A percentile compares a stretch with the other conserved stretches of the same genome.
Conservation (phyloP, 2,113 vertebrate species). For the Sebastes schlegelii region DNA sequence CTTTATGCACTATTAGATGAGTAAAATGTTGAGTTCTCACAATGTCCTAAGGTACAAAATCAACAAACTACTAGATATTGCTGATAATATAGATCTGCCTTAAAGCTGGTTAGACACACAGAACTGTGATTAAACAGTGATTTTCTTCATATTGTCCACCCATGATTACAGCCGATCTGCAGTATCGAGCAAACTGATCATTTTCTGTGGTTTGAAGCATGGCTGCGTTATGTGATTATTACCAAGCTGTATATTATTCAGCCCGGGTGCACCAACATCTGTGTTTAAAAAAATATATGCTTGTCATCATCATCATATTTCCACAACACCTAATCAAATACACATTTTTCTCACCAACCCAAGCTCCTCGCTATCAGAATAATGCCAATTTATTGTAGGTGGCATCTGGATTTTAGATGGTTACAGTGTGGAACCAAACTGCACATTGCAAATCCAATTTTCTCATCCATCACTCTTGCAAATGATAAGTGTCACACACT, state of each 20-base stretch:
- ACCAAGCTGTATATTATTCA: slow-evolving; percentile 28
- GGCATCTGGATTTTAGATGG: neutral
- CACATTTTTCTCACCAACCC: neutral
- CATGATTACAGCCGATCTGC: slow-evolving; percentile 21
- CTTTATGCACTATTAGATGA: neutral
- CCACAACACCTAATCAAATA: slow-evolving; percentile 4
- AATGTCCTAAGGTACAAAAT: neutral
- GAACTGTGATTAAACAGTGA: slow-evolving; percentile 19
- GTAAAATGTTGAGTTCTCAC: neutral
- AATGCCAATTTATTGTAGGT: neutral
- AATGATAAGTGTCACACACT: neutral
- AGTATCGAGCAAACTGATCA: slow-evolving; percentile 29
- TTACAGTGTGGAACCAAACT: slow-evolving; percentile 12
- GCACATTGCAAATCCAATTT: slow-evolving; percentile 23
- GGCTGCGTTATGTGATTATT: slow-evolving; percentile 33
- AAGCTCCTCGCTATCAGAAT: slow-evolving; percentile 8
- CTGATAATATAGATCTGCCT: slow-evolving; percentile 9
- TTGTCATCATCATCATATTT: slow-evolving; percentile 9
- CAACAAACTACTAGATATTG: slow-evolving; percentile 5
- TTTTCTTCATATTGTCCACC: slow-evolving; percentile 23
- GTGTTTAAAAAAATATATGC: neutral
- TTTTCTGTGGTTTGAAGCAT: slow-evolving; percentile 28
- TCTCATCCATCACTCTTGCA: neutral
- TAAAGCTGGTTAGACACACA: slow-evolving; percentile 18
- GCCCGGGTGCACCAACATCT: neutral